A percentile compares a stretch with the other conserved stretches of the same genome.
These are phyloP conservation scores for Amblyteles armatorius DNA, from an alignment of 2,888 invertebrate genomes.

Conservation along the genomic window DNA sequence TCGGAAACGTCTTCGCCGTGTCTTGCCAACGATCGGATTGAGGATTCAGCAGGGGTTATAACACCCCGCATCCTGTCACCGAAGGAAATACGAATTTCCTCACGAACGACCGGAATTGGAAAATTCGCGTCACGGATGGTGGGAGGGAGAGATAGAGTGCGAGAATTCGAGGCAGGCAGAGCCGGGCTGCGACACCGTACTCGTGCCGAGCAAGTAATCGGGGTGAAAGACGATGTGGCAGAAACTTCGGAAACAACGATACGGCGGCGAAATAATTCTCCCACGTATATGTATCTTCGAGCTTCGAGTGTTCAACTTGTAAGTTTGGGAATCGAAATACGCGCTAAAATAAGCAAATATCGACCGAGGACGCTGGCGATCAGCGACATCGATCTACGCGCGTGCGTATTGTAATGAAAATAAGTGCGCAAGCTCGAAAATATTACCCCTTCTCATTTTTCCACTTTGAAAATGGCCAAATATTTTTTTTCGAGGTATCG, in stretches of 20 bases:
- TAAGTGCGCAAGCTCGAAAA: too few species aligned
- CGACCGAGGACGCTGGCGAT: too few species aligned
- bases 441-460: too few species aligned
- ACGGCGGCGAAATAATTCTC: not conserved
- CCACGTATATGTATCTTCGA: not conserved
- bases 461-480: too few species aligned
- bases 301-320: not conserved
- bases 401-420: too few species aligned
- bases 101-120: conserved; percentile 43
- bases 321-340: too few species aligned
- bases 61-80: conserved; percentile 3
- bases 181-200: not conserved
- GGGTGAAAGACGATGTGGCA: conserved; percentile 8
- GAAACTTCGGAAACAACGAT: not conserved
- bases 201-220: conserved; percentile 34
- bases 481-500: too few species aligned
- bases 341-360: too few species aligned
- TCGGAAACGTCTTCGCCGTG: conserved; percentile 29
- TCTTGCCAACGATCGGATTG: conserved; percentile 27
- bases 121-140: conserved; percentile 50
- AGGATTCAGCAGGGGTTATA: not conserved
- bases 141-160: not conserved
- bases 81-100: conserved; percentile 55
- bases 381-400: too few species aligned
- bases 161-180: conserved; percentile 14